A percentile compares a stretch with the other conserved stretches of the same genome.
phyloP scores from a whole-genome alignment of 2,888 invertebrate species.

The Thereva unica region DNA sequence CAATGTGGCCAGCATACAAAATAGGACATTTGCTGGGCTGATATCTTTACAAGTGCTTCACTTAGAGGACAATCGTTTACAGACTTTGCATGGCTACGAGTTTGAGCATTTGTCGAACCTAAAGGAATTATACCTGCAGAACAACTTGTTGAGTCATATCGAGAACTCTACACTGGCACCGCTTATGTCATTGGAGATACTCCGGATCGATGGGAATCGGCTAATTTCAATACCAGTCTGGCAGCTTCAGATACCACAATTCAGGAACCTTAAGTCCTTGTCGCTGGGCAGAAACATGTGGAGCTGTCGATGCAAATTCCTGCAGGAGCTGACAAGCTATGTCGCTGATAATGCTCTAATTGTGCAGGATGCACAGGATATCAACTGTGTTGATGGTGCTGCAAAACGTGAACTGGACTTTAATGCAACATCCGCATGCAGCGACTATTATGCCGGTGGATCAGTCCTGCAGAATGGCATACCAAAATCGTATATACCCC shows the following conservation, averaged over 20 bases:
- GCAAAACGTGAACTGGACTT: slow-evolving; percentile 80
- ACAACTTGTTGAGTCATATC: slow-evolving; percentile 79
- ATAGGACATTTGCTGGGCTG: slow-evolving; percentile 87
- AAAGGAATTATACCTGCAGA: slow-evolving; percentile 82
- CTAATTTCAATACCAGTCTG: slow-evolving; percentile 81
- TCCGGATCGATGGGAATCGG: slow-evolving; percentile 83
- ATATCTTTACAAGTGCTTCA: slow-evolving; percentile 81
- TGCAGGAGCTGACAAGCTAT: slow-evolving; percentile 82
- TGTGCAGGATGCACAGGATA: slow-evolving; percentile 78
- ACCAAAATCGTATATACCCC: slow-evolving; percentile 78
- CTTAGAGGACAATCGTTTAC: slow-evolving; percentile 81
- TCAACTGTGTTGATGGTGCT: slow-evolving; percentile 75
- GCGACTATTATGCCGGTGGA: slow-evolving; percentile 80
- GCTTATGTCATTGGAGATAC: slow-evolving; percentile 76
- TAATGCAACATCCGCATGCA: slow-evolving; percentile 79
- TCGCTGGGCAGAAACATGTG: slow-evolving; percentile 79
- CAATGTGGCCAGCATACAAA: slow-evolving; percentile 83
- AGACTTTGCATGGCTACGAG: slow-evolving; percentile 81
- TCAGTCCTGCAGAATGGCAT: slow-evolving; percentile 80
- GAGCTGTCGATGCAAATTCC: slow-evolving; percentile 89
- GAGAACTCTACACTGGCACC: slow-evolving; percentile 80
- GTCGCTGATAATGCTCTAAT: slow-evolving; percentile 81
- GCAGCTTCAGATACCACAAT: slow-evolving; percentile 62
- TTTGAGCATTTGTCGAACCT: slow-evolving; percentile 81
- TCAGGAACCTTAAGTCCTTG: slow-evolving; percentile 57